A percentile compares a stretch with the other conserved stretches of the same genome.
Evolutionary conservation across 2,797 vertebrate genomes (phyloP).

Genomic region (Hyperoplus immaculatus): DNA sequence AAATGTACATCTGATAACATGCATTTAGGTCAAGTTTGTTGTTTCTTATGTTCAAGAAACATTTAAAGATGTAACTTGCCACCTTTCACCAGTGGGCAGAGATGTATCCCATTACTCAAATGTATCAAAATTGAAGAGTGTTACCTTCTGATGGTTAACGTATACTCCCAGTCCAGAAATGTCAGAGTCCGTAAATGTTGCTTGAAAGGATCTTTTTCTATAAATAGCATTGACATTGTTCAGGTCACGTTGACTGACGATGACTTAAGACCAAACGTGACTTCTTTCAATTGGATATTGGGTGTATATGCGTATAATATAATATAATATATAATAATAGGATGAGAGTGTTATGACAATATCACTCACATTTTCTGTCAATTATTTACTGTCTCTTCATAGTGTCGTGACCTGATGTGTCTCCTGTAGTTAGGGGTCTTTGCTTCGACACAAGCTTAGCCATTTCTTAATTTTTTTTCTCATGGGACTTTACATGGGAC

Average conservation of each 20-base stretch:
- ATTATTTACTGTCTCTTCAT: conserved; percentile 45
- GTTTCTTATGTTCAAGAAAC: not conserved
- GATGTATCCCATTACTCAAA: not conserved
- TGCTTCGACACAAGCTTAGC: conserved; percentile 12
- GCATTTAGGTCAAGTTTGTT: not conserved
- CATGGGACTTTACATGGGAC: not conserved
- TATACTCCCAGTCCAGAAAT: not conserved
- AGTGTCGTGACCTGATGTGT: conserved; percentile 21
- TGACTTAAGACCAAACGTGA: conserved; percentile 12
- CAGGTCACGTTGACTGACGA: not conserved
- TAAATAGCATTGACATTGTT: conserved; percentile 17
- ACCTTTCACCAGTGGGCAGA: not conserved
- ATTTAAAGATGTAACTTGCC: not conserved
- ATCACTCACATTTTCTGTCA: conserved; percentile 24
- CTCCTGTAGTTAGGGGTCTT: not conserved
- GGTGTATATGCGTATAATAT: not conserved
- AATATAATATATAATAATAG: no score
- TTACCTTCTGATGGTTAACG: no score
- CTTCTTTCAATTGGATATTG: not conserved
- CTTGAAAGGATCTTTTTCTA: conserved; percentile 6
- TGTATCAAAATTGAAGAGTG: no score
- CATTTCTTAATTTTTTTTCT: not conserved
- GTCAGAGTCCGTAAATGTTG: not conserved
- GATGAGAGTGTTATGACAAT: no score
- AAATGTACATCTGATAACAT: not conserved